These are phyloP conservation scores for Phymanthus crucifer DNA, from an alignment of 92 coral and sea anemone species.

Conservation along the genomic window DNA sequence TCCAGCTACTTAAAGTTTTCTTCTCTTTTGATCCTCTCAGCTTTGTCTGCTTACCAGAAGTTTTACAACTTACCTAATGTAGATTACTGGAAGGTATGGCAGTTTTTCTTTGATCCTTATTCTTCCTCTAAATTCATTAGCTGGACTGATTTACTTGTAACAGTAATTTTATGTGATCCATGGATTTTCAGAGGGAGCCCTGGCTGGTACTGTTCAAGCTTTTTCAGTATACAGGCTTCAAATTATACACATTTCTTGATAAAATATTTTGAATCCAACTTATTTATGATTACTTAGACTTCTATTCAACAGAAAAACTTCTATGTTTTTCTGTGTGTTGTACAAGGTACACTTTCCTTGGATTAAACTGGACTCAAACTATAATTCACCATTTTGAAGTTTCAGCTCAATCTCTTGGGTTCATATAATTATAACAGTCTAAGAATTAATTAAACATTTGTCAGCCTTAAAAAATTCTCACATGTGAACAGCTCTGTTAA, in stretches of 20 bases:
- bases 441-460: neutral
- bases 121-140: neutral
- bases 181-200: neutral
- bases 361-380: neutral
- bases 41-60: conserved; percentile 95
- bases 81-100: conserved; percentile 92
- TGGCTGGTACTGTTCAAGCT: conserved; percentile 9
- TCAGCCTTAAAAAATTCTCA: neutral
- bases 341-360: neutral
- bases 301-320: neutral
- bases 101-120: neutral
- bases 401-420: neutral
- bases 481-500: neutral
- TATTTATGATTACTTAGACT: too few relatives aligned
- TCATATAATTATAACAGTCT: neutral
- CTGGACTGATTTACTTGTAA: neutral
- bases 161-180: neutral
- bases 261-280: too few relatives aligned
- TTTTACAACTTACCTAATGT: conserved; percentile 90
- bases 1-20: conserved; percentile 20
- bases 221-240: neutral
- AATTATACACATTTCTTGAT: too few relatives aligned
- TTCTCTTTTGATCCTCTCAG: conserved; percentile 46
- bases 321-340: neutral
- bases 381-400: neutral